These are phyloP conservation scores for Smutsia gigantea DNA, from an alignment of 2,797 vertebrate genomes.

Conservation along the genomic window DNA sequence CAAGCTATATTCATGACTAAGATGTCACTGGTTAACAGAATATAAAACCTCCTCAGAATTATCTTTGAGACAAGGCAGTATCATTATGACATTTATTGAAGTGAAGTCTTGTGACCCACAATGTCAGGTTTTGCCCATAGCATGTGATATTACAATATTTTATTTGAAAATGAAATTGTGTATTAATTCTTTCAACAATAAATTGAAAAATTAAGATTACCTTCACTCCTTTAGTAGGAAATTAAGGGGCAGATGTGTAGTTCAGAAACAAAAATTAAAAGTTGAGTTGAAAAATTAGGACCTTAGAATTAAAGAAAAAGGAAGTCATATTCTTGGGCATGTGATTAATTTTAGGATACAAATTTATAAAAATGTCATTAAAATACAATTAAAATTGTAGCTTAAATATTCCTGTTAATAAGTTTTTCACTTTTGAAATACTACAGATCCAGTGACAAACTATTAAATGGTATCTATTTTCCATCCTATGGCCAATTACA, in stretches of 20 bases:
- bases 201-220: background rate
- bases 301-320: background rate
- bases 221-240: background rate
- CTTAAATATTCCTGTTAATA: background rate
- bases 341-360: background rate
- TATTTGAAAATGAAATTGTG: background rate
- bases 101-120: background rate
- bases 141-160: background rate
- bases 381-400: background rate
- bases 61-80: background rate
- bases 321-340: background rate
- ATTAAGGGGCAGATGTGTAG: background rate
- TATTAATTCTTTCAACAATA: background rate
- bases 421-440: background rate
- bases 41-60: background rate
- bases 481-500: background rate
- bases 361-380: background rate
- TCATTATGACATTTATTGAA: background rate
- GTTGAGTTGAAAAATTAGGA: background rate
- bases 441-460: background rate
- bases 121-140: background rate
- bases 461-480: background rate
- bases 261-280: constrained; percentile 24
- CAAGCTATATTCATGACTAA: background rate
- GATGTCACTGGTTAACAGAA: background rate